These are phyloP conservation scores for Eupithecia centaureata DNA, from an alignment of 2,888 invertebrate genomes.

Conservation along the genomic window DNA sequence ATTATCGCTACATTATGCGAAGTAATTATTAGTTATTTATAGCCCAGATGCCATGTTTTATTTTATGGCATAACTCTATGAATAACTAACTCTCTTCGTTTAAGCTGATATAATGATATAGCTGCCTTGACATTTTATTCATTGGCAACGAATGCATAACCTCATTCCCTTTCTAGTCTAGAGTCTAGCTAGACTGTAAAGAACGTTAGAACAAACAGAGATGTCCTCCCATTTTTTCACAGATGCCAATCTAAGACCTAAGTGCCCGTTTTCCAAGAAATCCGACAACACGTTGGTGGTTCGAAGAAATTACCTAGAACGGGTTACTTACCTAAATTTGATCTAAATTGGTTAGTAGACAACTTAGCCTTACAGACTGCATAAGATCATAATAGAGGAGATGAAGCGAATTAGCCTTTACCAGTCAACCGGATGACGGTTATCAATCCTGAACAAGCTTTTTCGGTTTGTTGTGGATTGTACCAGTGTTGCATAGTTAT, in stretches of 20 bases:
- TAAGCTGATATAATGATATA: background rate
- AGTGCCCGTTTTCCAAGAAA: background rate
- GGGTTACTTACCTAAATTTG: background rate
- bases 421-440: background rate
- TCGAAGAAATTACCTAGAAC: background rate
- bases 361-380: background rate
- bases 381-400: background rate
- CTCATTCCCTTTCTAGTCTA: conserved; percentile 12
- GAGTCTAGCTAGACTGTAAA: background rate
- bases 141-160: conserved; percentile 9
- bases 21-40: background rate
- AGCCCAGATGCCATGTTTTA: conserved; percentile 2
- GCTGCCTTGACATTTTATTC: conserved; percentile 16
- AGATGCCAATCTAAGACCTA: background rate
- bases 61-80: conserved; percentile 8
- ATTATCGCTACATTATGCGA: background rate
- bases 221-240: background rate
- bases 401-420: background rate
- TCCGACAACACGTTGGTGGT: background rate
- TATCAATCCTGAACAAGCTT: background rate
- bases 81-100: background rate
- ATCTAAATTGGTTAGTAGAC: background rate
- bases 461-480: background rate
- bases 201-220: background rate
- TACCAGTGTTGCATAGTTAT: background rate